Conservation (phyloP, 2,113 vertebrate species). For the Nerophis ophidion region DNA sequence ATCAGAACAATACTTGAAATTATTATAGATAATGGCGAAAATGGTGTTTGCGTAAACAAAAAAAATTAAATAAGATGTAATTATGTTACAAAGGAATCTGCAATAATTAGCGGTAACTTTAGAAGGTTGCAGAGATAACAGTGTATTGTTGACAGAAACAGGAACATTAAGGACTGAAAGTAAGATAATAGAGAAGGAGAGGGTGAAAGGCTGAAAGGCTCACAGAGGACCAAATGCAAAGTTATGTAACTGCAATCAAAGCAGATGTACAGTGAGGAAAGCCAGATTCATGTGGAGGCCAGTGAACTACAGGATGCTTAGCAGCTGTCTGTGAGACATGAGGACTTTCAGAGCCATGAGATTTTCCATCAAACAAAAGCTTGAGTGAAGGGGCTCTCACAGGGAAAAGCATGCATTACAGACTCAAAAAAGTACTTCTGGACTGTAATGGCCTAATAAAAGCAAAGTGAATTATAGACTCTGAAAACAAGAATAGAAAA, state of each 20-base stretch:
- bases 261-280: conserved; percentile 64
- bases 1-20: too few species aligned
- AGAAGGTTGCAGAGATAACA: neutral
- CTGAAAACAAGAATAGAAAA: neutral
- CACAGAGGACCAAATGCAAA: conserved; percentile 44
- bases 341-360: conserved; percentile 66
- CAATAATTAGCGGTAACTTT: neutral
- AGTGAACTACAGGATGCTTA: conserved; percentile 62
- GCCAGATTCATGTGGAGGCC: conserved; percentile 64
- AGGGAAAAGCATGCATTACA: conserved; percentile 42
- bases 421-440: conserved; percentile 38
- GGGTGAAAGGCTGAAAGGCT: conserved; percentile 18
- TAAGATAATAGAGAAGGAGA: conserved; percentile 14
- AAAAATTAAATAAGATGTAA: neutral
- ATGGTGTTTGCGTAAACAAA: too few species aligned
- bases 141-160: neutral
- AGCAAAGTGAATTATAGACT: conserved; percentile 36
- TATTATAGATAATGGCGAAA: too few species aligned
- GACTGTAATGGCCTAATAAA: conserved; percentile 44
- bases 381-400: conserved; percentile 55
- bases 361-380: conserved; percentile 71
- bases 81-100: neutral
- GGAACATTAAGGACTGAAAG: conserved; percentile 18
- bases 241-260: conserved; percentile 70
- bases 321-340: conserved; percentile 70